A percentile compares a stretch with the other conserved stretches of the same genome.
Conservation (phyloP, 2,113 vertebrate species). For the Ondatra zibethicus region DNA sequence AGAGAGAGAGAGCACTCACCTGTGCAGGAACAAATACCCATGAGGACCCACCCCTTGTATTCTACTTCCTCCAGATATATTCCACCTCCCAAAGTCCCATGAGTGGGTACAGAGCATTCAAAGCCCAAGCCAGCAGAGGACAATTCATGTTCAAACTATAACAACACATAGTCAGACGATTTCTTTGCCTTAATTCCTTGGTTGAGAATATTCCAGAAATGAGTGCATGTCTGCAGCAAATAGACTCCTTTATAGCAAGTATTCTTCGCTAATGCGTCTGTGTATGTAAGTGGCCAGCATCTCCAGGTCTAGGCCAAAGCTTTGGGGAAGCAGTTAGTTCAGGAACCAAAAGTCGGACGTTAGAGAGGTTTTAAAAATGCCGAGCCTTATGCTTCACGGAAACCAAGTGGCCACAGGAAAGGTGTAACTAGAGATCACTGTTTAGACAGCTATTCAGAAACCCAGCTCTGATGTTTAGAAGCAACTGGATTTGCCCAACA, state of each 20-base stretch:
- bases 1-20: neutral
- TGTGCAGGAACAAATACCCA: neutral
- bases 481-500: conserved; percentile 14
- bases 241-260: neutral
- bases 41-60: neutral
- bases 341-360: neutral
- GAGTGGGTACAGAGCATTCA: neutral
- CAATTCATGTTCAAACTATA: neutral
- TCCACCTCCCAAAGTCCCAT: neutral
- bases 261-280: neutral
- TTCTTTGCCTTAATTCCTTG: conserved; percentile 24
- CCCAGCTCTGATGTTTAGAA: neutral
- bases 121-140: neutral
- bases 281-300: neutral
- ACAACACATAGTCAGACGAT: neutral
- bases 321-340: neutral
- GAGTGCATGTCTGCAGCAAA: neutral
- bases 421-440: neutral
- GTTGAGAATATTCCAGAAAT: conserved; percentile 30
- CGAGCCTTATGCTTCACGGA: neutral
- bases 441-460: conserved; percentile 40
- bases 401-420: conserved; percentile 14
- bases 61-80: neutral
- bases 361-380: neutral
- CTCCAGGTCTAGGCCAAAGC: neutral